A percentile compares a stretch with the other conserved stretches of the same genome.
phyloP scores from a whole-genome alignment of 2,113 vertebrate species.

The Phaethornis superciliosus region DNA sequence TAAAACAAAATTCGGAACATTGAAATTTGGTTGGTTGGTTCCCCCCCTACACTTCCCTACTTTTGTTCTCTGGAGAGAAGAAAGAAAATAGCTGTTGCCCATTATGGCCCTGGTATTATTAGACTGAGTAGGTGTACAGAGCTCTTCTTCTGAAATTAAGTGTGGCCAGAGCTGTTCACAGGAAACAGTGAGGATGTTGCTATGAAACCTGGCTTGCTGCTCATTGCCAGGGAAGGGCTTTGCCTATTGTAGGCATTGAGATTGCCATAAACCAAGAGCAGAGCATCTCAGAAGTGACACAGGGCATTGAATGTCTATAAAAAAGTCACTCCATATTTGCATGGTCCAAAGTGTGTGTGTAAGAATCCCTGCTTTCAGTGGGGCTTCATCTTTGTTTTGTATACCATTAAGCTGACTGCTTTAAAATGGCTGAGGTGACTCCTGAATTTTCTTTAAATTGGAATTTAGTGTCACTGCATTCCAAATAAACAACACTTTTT shows the following conservation, averaged over 20 bases:
- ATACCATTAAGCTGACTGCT: not conserved
- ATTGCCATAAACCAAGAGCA: not conserved
- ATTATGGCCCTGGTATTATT: not conserved
- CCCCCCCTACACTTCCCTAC: accelerated
- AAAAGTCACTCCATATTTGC: not conserved
- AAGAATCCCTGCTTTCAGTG: not conserved
- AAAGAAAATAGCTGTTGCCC: not conserved
- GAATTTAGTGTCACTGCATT: not conserved
- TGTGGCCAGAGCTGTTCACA: not conserved
- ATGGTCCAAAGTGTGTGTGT: not conserved
- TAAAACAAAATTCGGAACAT: not conserved
- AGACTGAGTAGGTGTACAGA: not conserved
- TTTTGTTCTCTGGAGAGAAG: not conserved
- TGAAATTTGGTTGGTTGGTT: too few species aligned
- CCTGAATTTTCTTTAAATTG: conserved; percentile 1
- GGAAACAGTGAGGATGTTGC: accelerated
- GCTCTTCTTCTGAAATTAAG: not conserved
- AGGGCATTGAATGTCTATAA: not conserved
- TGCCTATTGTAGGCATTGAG: accelerated
- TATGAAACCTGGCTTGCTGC: not conserved
- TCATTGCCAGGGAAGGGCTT: not conserved
- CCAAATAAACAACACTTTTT: not conserved
- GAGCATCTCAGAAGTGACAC: not conserved
- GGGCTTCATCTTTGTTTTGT: not conserved
- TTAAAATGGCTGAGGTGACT: not conserved